Evolutionary conservation across 2,888 invertebrate species (phyloP).

Genomic region (Pherbina coryleti): DNA sequence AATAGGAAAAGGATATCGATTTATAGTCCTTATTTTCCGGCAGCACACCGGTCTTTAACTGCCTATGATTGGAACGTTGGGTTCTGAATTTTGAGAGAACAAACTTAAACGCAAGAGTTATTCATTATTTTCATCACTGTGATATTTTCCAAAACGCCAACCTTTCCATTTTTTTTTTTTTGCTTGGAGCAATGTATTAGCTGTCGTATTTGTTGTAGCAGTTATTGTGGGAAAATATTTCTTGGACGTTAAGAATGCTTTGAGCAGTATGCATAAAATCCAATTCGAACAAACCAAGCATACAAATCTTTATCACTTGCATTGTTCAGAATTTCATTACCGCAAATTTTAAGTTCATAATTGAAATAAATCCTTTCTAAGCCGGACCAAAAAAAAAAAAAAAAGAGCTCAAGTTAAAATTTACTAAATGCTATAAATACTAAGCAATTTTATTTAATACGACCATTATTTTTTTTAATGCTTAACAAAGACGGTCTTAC

Average conservation of each 20-base stretch:
- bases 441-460: conserved; percentile 35
- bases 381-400: not conserved
- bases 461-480: conserved; percentile 24
- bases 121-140: no score
- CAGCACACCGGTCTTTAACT: no score
- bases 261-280: conserved; percentile 42
- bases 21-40: no score
- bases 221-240: conserved; percentile 8
- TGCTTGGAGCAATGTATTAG: no score
- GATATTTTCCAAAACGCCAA: no score
- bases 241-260: not conserved
- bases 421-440: conserved; percentile 30
- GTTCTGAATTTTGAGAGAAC: no score
- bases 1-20: no score
- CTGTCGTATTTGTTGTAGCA: no score
- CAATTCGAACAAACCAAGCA: conserved; percentile 38
- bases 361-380: conserved; percentile 40
- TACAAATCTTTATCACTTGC: conserved; percentile 2
- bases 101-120: no score
- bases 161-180: no score
- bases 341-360: conserved; percentile 42
- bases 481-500: conserved; percentile 41
- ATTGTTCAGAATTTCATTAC: conserved; percentile 21
- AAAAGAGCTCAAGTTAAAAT: not conserved
- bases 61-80: no score